phyloP scores from a whole-genome alignment of 1,140 invertebrate genomes.

The Zaprionus gabonicus region DNA sequence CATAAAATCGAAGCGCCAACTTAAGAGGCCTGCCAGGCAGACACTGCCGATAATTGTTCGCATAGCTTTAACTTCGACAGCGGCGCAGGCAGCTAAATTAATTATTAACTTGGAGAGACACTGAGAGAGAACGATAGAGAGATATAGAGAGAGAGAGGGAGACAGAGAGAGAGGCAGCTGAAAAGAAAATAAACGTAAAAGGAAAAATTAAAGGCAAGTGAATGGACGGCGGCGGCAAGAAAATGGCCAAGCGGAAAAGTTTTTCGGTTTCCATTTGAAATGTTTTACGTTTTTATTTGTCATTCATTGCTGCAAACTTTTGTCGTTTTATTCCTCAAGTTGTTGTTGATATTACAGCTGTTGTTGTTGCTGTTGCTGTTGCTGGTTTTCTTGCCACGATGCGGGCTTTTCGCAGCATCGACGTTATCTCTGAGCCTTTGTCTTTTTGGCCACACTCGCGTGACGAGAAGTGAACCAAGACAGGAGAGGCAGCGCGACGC shows the following conservation, averaged over 20 bases:
- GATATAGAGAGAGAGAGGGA: too few relatives aligned
- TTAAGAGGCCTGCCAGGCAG: neutral
- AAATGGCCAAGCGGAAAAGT: conserved; percentile 49
- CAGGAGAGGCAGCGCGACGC: neutral
- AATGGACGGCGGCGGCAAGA: conserved; percentile 17
- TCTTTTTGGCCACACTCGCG: conserved; percentile 58
- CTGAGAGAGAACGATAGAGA: neutral
- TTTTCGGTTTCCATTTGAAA: conserved; percentile 61
- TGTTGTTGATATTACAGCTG: conserved; percentile 28
- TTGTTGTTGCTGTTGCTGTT: conserved; percentile 12
- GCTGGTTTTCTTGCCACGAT: conserved; percentile 36
- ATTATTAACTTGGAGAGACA: conserved; percentile 45
- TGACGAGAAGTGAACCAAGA: neutral
- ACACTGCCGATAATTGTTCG: neutral
- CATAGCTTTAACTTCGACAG: conserved; percentile 26
- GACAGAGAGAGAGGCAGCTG: neutral
- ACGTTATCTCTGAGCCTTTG: conserved; percentile 67
- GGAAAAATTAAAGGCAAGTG: conserved; percentile 43
- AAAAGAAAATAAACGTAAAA: neutral
- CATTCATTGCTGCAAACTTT: conserved; percentile 66
- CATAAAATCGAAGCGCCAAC: conserved; percentile 28
- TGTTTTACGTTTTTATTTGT: conserved; percentile 75
- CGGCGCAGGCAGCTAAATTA: conserved; percentile 44
- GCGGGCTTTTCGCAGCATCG: conserved; percentile 53
- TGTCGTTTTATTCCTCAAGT: conserved; percentile 47